These are phyloP conservation scores for Seriola aureovittata DNA, from an alignment of 2,113 vertebrate genomes.

Conservation along the genomic window DNA sequence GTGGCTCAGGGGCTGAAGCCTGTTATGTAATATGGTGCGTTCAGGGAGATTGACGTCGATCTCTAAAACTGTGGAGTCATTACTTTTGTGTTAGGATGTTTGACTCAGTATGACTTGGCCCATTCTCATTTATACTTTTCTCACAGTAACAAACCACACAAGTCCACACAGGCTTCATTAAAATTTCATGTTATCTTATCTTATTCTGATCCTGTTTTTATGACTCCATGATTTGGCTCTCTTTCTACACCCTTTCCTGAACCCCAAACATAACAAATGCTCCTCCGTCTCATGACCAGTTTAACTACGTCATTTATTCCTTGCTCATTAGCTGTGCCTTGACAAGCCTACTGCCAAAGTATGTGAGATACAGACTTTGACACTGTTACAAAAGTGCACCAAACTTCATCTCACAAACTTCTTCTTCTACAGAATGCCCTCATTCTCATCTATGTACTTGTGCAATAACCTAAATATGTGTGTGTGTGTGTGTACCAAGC, in stretches of 20 bases:
- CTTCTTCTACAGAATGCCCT: background rate
- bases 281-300: conserved; percentile 10
- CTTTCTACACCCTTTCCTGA: conserved; percentile 11
- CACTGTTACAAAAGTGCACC: background rate
- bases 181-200: conserved; percentile 6
- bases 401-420: background rate
- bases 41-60: background rate
- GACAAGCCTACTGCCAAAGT: background rate
- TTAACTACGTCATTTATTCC: background rate
- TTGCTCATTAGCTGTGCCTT: background rate
- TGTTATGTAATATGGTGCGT: conserved; percentile 25
- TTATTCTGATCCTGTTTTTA: conserved; percentile 25
- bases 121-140: background rate
- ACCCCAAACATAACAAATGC: conserved; percentile 1
- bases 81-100: background rate
- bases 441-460: conserved; percentile 16
- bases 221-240: conserved; percentile 11
- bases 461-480: conserved; percentile 17
- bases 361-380: background rate
- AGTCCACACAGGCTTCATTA: conserved; percentile 1
- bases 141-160: conserved; percentile 1
- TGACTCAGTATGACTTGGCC: background rate
- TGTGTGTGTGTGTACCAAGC: conserved; percentile 9
- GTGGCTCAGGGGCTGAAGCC: conserved; percentile 34
- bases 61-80: background rate